phyloP scores from a whole-genome alignment of 2,113 vertebrate species.

The Neotoma lepida region DNA sequence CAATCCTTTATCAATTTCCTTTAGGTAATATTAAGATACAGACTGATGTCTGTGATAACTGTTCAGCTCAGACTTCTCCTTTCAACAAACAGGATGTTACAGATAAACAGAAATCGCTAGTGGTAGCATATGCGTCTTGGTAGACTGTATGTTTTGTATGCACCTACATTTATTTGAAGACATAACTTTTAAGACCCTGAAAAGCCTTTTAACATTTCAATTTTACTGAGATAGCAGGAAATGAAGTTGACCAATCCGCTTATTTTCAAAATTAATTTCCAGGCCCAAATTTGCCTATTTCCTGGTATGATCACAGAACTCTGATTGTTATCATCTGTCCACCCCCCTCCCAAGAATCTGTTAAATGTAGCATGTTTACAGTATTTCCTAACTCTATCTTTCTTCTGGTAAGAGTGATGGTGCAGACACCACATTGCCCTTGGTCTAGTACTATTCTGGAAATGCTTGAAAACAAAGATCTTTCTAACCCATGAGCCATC shows the following conservation, averaged over 20 bases:
- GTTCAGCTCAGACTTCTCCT: conserved; percentile 11
- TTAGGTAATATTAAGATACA: conserved; percentile 42
- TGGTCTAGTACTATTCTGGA: neutral
- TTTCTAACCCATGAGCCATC: neutral
- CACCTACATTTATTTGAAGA: neutral
- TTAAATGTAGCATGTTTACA: neutral
- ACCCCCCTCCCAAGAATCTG: neutral
- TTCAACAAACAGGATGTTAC: neutral
- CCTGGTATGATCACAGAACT: neutral
- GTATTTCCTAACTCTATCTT: neutral
- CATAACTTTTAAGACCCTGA: neutral
- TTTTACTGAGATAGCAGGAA: conserved; percentile 1
- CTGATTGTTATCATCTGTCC: neutral
- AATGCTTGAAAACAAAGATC: neutral
- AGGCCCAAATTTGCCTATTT: neutral
- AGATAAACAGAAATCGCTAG: neutral
- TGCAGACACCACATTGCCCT: neutral
- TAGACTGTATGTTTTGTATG: neutral
- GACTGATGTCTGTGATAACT: conserved; percentile 55
- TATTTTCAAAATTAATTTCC: neutral
- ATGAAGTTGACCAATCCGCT: neutral
- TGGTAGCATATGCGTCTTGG: neutral
- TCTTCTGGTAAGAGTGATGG: neutral
- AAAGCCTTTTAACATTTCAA: neutral
- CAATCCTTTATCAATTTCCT: neutral